These are phyloP conservation scores for Luperina nickerlii DNA, from an alignment of 2,888 invertebrate genomes.

Conservation along the genomic window DNA sequence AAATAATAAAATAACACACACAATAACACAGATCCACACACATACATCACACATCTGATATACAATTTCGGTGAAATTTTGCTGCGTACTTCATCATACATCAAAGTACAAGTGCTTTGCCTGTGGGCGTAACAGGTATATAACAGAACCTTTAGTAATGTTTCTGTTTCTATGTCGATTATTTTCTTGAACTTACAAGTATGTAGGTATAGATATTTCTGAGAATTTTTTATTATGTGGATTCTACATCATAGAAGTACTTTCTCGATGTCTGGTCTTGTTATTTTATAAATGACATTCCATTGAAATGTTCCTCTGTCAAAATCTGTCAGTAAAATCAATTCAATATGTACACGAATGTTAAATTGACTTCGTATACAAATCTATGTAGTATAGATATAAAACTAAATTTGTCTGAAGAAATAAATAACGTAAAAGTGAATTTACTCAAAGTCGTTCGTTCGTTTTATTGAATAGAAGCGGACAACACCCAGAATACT, in stretches of 20 bases:
- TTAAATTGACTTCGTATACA: slow-evolving; percentile 3
- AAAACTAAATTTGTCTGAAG: slow-evolving; percentile 20
- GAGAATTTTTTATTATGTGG: slow-evolving; percentile 6
- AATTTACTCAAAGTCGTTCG: slow-evolving; percentile 43
- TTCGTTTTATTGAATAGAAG: slow-evolving; percentile 51
- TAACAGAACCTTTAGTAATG: background rate
- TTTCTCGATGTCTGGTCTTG: slow-evolving; percentile 2
- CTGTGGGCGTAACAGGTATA: background rate
- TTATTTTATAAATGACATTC: slow-evolving; percentile 33
- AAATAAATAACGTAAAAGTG: slow-evolving; percentile 38
- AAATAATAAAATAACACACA: too few species aligned
- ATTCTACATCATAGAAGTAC: background rate
- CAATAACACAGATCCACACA: too few species aligned
- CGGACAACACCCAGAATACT: slow-evolving; percentile 43
- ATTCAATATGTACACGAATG: slow-evolving; percentile 14
- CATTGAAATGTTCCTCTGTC: slow-evolving; percentile 5
- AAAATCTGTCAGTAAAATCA: slow-evolving; percentile 3
- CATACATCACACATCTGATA: too few species aligned
- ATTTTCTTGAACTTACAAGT: background rate
- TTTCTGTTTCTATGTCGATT: background rate
- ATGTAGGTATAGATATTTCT: slow-evolving; percentile 11
- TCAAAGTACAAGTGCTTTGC: background rate
- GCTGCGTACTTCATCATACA: background rate
- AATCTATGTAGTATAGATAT: slow-evolving; percentile 14
- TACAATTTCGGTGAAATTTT: background rate